Evolutionary conservation across 2,888 invertebrate genomes (phyloP).

Genomic region (Aporophyla nigra): DNA sequence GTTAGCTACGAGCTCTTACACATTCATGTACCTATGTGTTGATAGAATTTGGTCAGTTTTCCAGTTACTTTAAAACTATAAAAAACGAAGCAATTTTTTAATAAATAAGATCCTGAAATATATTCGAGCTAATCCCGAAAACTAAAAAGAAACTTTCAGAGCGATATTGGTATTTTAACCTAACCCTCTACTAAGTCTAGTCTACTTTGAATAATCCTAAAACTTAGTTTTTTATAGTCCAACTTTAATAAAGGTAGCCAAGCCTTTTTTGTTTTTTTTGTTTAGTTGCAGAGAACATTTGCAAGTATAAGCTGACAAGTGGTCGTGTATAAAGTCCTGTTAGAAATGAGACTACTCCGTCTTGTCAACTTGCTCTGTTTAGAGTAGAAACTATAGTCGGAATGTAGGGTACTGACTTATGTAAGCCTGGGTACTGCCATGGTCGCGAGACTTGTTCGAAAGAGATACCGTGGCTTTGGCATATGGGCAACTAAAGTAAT

Average conservation of each 20-base stretch:
- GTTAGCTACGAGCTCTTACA: too few species aligned
- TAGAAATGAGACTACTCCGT: slow-evolving; percentile 6
- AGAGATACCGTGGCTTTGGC: too few species aligned
- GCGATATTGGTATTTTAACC: not conserved
- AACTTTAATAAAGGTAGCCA: slow-evolving; percentile 13
- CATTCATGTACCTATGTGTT: too few species aligned
- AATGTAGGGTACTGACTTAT: too few species aligned
- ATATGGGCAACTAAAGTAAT: too few species aligned
- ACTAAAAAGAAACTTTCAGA: not conserved
- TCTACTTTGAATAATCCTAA: slow-evolving; percentile 13
- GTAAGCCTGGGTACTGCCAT: too few species aligned
- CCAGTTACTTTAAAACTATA: too few species aligned
- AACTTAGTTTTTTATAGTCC: slow-evolving; percentile 9
- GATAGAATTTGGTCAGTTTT: too few species aligned
- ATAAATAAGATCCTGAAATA: not conserved
- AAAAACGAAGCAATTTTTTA: too few species aligned
- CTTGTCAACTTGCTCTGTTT: slow-evolving; percentile 12
- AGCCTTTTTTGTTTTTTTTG: slow-evolving; percentile 4
- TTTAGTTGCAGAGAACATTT: slow-evolving; percentile 5
- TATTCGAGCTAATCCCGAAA: not conserved
- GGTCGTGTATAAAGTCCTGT: not conserved
- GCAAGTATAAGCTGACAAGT: slow-evolving; percentile 29
- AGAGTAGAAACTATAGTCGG: not conserved
- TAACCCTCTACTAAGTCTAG: not conserved
- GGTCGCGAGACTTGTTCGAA: too few species aligned